Conservation (phyloP, 2,797 vertebrate genomes). For the Callimico goeldii region DNA sequence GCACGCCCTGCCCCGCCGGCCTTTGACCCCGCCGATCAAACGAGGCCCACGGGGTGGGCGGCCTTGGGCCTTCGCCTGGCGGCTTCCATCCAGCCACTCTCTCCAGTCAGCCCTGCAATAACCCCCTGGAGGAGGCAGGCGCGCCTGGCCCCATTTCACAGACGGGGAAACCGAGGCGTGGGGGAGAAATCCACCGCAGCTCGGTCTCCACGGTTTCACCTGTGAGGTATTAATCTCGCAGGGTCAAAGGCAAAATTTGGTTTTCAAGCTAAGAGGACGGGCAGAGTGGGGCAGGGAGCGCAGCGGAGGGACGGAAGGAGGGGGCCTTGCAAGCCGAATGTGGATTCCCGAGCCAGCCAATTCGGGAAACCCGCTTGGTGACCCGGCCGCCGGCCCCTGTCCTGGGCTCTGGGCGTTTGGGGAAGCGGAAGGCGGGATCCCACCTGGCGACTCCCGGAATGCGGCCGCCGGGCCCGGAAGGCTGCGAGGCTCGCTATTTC, state of each 20-base stretch:
- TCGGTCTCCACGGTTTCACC: fast-evolving
- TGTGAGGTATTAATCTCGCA: fast-evolving
- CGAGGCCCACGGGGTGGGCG: background rate
- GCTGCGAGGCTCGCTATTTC: background rate
- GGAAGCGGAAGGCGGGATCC: background rate
- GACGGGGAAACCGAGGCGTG: background rate
- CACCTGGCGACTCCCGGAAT: background rate
- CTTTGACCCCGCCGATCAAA: fast-evolving
- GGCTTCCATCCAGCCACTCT: fast-evolving
- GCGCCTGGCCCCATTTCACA: background rate
- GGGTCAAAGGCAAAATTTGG: background rate
- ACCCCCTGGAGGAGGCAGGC: background rate
- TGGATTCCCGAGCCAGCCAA: background rate
- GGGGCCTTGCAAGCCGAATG: background rate
- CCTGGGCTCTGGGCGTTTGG: fast-evolving
- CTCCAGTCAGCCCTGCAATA: background rate
- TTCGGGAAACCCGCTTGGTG: fast-evolving
- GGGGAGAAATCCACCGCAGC: fast-evolving
- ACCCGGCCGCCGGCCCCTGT: fast-evolving
- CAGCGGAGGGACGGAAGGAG: fast-evolving
- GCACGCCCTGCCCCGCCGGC: fast-evolving
- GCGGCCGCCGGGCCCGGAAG: fast-evolving
- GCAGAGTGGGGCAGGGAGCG: fast-evolving
- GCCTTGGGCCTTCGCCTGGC: background rate
- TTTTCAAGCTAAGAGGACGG: background rate